These are phyloP conservation scores for Acanthurus lineatus DNA, from an alignment of 2,797 vertebrate genomes.

Conservation along the genomic window DNA sequence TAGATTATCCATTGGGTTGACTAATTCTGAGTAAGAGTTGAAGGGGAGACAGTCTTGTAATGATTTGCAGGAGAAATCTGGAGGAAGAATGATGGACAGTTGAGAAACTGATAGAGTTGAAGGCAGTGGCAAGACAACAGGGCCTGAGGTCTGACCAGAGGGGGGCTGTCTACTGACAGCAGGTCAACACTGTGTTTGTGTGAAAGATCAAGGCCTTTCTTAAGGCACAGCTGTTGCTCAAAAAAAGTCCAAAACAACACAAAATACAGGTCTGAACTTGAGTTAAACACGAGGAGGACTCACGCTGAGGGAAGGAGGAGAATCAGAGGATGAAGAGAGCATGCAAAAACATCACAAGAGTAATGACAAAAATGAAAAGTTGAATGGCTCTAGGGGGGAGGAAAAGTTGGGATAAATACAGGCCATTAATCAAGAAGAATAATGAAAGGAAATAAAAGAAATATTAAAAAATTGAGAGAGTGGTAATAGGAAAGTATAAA, in stretches of 20 bases:
- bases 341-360: conserved; percentile 7
- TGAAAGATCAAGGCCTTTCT: conserved; percentile 6
- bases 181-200: conserved; percentile 1
- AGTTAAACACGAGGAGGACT: conserved; percentile 29
- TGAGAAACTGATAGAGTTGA: background rate
- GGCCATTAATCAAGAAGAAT: background rate
- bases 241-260: background rate
- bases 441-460: conserved; percentile 30
- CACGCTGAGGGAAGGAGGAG: conserved; percentile 12
- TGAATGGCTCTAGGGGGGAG: conserved; percentile 3
- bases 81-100: background rate
- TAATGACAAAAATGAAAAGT: conserved; percentile 12
- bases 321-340: background rate
- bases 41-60: background rate
- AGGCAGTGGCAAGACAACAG: conserved; percentile 11
- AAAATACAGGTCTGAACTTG: conserved; percentile 50
- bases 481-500: conserved; percentile 35
- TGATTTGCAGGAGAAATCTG: background rate
- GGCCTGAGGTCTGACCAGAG: conserved; percentile 11
- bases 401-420: conserved; percentile 5
- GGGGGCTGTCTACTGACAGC: conserved; percentile 7
- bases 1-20: background rate
- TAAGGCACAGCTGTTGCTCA: conserved; percentile 23
- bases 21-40: background rate
- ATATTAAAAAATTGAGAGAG: conserved; percentile 42